phyloP scores from a whole-genome alignment of 2,888 invertebrate species.

The Chydorus sphaericus region DNA sequence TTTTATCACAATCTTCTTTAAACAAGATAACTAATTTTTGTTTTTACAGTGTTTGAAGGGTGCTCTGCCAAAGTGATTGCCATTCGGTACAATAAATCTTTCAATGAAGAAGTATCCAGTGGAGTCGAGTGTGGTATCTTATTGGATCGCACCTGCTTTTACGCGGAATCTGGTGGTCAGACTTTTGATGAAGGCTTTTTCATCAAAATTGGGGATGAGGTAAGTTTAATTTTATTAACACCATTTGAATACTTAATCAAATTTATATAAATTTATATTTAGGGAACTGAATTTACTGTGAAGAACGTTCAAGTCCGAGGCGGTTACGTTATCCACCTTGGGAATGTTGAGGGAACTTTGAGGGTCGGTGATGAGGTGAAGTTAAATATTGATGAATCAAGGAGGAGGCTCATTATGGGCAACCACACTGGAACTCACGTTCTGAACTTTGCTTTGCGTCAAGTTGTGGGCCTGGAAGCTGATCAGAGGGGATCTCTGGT shows the following conservation, averaged over 20 bases:
- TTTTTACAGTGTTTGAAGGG: conserved; percentile 38
- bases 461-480: conserved; percentile 75
- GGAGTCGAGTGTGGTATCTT: conserved; percentile 86
- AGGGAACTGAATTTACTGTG: conserved; percentile 73
- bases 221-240: conserved; percentile 20
- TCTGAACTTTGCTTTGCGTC: conserved; percentile 81
- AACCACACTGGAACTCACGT: conserved; percentile 98
- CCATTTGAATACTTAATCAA: neutral
- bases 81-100: conserved; percentile 60
- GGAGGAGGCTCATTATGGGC: conserved; percentile 88
- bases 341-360: conserved; percentile 67
- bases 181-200: conserved; percentile 91
- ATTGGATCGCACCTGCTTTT: conserved; percentile 83
- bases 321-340: conserved; percentile 88
- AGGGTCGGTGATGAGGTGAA: conserved; percentile 70
- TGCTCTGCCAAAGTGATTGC: conserved; percentile 67
- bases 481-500: conserved; percentile 96
- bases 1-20: neutral
- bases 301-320: conserved; percentile 88
- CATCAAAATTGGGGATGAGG: conserved; percentile 63
- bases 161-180: conserved; percentile 98
- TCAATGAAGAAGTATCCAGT: conserved; percentile 63
- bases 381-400: conserved; percentile 64
- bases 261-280: conserved; percentile 20
- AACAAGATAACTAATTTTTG: neutral